Conservation (phyloP, 1,140 invertebrate species). For the Pissodes strobi region DNA sequence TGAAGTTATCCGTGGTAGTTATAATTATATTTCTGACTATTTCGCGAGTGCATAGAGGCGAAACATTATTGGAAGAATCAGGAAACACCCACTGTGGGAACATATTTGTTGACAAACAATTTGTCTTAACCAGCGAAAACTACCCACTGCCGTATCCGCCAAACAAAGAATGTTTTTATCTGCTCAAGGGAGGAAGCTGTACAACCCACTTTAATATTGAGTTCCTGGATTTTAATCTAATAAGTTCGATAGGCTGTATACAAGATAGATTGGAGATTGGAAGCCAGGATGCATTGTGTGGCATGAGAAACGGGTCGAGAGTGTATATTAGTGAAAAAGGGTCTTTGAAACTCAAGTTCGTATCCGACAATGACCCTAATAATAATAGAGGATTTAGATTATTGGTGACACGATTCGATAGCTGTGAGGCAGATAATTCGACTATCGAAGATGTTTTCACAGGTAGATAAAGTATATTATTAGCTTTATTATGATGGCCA, state of each 20-base stretch:
- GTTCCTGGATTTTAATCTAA: slow-evolving; percentile 61
- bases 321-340: slow-evolving; percentile 59
- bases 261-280: slow-evolving; percentile 59
- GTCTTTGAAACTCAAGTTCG: slow-evolving; percentile 43
- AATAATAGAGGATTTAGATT: slow-evolving; percentile 59
- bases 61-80: too few species aligned
- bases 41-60: too few species aligned
- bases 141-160: slow-evolving; percentile 59
- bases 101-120: slow-evolving; percentile 47
- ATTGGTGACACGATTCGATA: slow-evolving; percentile 55
- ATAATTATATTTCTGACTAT: not conserved
- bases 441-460: not conserved
- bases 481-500: too few species aligned
- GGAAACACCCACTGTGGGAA: slow-evolving; percentile 46
- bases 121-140: slow-evolving; percentile 57
- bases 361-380: slow-evolving; percentile 26
- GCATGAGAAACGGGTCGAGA: slow-evolving; percentile 56
- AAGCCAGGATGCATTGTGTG: slow-evolving; percentile 57
- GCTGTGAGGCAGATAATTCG: not conserved
- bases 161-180: slow-evolving; percentile 58
- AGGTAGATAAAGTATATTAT: too few species aligned
- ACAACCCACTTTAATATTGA: slow-evolving; percentile 61
- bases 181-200: slow-evolving; percentile 59
- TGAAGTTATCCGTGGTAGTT: too few species aligned
- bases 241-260: slow-evolving; percentile 57